phyloP scores from a whole-genome alignment of 2,888 invertebrate genomes.

The Pachliopta kotzebuea region DNA sequence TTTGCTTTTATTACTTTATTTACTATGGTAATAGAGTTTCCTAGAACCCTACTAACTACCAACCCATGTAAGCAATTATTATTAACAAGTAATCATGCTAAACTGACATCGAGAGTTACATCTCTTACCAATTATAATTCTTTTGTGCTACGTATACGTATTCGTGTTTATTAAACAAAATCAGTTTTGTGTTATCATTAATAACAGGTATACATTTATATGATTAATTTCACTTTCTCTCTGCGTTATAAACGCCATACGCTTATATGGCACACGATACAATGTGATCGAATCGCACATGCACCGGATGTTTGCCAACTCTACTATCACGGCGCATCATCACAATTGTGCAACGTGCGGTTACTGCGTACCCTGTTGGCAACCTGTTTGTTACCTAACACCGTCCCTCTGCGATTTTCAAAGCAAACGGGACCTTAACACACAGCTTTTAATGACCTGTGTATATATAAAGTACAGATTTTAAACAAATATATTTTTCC shows the following conservation, averaged over 20 bases:
- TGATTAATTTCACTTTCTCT: conserved; percentile 31
- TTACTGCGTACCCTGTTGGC: conserved; percentile 2
- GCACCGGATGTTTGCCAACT: conserved; percentile 14
- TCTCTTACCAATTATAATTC: too few relatives aligned
- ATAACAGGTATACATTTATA: too few relatives aligned
- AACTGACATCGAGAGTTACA: too few relatives aligned
- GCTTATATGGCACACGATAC: conserved; percentile 25
- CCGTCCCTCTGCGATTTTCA: not conserved
- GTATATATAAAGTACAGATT: too few relatives aligned
- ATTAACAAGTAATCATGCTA: too few relatives aligned
- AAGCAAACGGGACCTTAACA: not conserved
- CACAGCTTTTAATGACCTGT: not conserved
- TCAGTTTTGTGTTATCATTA: too few relatives aligned
- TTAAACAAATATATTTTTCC: too few relatives aligned
- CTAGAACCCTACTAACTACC: too few relatives aligned
- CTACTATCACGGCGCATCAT: conserved; percentile 10
- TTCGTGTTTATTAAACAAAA: not conserved
- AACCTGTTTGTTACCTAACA: conserved; percentile 10
- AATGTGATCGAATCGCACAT: conserved; percentile 6
- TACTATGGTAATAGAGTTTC: too few relatives aligned
- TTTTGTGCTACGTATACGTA: too few relatives aligned
- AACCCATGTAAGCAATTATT: too few relatives aligned
- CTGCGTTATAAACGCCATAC: not conserved
- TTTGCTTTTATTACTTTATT: too few relatives aligned
- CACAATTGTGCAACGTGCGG: conserved; percentile 14